Evolutionary conservation across 2,888 invertebrate species (phyloP).

Genomic region (Allophyes oxyacanthae): DNA sequence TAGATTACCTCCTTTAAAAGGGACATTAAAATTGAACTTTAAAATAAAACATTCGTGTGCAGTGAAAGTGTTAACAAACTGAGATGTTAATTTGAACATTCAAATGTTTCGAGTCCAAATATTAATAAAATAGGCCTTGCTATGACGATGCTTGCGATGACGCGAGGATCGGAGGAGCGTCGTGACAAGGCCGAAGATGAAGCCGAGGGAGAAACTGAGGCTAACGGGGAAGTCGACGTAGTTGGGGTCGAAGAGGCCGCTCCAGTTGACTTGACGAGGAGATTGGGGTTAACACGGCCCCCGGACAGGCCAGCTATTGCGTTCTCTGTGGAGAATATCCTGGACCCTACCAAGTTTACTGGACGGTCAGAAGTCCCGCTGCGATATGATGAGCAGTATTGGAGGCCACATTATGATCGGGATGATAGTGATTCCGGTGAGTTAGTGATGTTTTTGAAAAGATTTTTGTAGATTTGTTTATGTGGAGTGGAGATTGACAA

Average conservation of each 20-base stretch:
- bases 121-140: constrained; percentile 74
- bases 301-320: constrained; percentile 90
- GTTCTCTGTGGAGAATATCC: constrained; percentile 96
- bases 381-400: constrained; percentile 89
- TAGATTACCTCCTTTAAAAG: not conserved
- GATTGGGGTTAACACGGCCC: constrained; percentile 89
- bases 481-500: too few relatives aligned
- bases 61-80: constrained; percentile 64
- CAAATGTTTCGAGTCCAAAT: constrained; percentile 42
- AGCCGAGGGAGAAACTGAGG: constrained; percentile 76
- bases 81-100: constrained; percentile 32
- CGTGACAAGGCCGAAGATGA: constrained; percentile 75
- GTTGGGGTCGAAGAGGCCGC: constrained; percentile 86
- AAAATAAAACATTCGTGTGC: constrained; percentile 47
- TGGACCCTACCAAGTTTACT: constrained; percentile 97
- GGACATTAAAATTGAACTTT: constrained; percentile 26
- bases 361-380: constrained; percentile 90
- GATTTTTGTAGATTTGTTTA: not conserved
- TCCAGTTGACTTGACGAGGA: constrained; percentile 83
- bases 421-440: constrained; percentile 90
- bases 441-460: constrained; percentile 47
- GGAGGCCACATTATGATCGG: constrained; percentile 87
- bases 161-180: constrained; percentile 83
- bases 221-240: constrained; percentile 82
- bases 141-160: constrained; percentile 89